A percentile compares a stretch with the other conserved stretches of the same genome.
Evolutionary conservation across 2,113 vertebrate genomes (phyloP).

Genomic region (Narcine bancroftii): DNA sequence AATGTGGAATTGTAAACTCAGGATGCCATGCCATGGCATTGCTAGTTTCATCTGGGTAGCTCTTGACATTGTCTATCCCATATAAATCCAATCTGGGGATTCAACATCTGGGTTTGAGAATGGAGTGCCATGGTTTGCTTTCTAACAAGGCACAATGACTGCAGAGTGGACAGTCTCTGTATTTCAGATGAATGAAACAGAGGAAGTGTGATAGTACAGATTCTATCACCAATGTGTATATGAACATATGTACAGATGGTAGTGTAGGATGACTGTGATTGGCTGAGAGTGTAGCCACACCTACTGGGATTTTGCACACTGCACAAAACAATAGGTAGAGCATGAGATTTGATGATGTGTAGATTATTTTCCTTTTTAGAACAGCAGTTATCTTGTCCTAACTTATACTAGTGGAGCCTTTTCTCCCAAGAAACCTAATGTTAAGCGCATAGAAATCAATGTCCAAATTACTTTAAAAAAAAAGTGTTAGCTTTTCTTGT

Average conservation of each 20-base stretch:
- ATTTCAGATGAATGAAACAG: background rate
- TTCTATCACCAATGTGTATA: no score
- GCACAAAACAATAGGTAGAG: background rate
- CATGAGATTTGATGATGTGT: background rate
- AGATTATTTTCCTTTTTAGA: background rate
- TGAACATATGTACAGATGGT: no score
- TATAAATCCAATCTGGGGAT: no score
- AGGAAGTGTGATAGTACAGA: no score
- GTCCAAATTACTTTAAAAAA: background rate
- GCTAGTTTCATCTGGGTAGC: background rate
- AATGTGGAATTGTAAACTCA: background rate
- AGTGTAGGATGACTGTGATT: no score
- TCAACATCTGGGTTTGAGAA: background rate
- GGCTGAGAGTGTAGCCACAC: no score
- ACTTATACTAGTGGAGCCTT: background rate
- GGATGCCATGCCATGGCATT: background rate
- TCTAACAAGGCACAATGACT: background rate
- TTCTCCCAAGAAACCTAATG: background rate
- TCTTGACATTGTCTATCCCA: background rate
- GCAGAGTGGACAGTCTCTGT: background rate
- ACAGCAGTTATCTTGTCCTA: background rate
- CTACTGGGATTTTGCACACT: background rate
- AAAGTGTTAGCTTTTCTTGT: background rate
- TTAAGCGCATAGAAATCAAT: background rate
- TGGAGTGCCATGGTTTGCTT: background rate